Evolutionary conservation across 53 echinoderm and acorn worm genomes (phyloP), one percentile per base, ranked within the genome.

Genomic region (Arbacia lixula): DNA sequence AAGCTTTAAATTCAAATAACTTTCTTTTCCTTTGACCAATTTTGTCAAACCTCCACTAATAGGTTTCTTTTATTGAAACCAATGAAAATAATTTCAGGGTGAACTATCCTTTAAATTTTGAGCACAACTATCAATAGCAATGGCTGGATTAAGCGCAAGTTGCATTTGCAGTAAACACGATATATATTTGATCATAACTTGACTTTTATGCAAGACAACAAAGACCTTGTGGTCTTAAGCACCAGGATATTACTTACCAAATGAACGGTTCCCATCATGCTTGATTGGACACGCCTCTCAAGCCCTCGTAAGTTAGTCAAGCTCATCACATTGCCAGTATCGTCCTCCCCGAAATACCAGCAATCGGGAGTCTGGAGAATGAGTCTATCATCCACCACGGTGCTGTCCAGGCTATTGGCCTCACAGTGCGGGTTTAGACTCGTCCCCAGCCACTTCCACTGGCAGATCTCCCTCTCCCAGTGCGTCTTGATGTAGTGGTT

Each of bases 401-500:
- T 94, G 3, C 78, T 32, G 11, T 88, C 83, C 2, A 84, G 85
- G 38, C 72, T 90, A 52, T 94, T 98, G 10, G 91, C 92, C 86
- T 98, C 98, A 30, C 91, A 98, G 83, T 98, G 94, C 1, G 98
- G 98, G 58, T 98, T 98, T 58, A 98, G 83, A 14, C 92, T 98
- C 8, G 86, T 94, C 16, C 89, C 98, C 36, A 92, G 68, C 98
- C 98, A 98, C 60, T 85, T 65, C 98, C 98, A 98, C 41, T 68
- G 38, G 4, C 32, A 3, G 22, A 37, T 54, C 16, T 42, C 67
- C 22, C 72, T 85, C 28, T 86, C 82, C 10, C 50, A 39, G 24
- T 68, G 50, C 11, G 89, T 90, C 53, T 92, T 92, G 40, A 92
- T 50, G 84, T 72, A 98, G 56, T 98, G 98, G 71, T 98, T 98